Conservation (phyloP, 2,797 vertebrate genomes). For the Erethizon dorsatum region DNA sequence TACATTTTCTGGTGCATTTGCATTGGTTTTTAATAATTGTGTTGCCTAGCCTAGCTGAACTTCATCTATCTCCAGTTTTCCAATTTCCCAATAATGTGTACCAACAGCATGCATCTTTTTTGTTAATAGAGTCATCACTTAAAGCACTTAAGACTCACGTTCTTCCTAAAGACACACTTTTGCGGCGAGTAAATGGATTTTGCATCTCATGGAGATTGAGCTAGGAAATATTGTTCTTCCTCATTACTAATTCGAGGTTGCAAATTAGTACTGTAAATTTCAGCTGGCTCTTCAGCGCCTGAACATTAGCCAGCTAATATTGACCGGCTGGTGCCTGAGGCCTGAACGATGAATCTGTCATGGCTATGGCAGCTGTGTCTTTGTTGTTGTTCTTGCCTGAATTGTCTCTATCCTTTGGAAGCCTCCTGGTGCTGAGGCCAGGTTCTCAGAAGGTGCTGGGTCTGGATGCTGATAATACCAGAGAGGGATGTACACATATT, state of each 20-base stretch:
- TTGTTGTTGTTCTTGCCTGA: neutral
- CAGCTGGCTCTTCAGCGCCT: conserved; percentile 29
- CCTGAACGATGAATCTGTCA: neutral
- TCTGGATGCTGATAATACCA: neutral
- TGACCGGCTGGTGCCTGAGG: neutral
- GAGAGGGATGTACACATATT: neutral
- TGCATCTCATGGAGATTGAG: neutral
- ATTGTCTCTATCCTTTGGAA: neutral
- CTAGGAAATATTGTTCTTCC: neutral
- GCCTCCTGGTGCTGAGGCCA: neutral
- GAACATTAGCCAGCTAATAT: neutral
- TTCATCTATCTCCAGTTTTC: neutral
- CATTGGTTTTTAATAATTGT: neutral
- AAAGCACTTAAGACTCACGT: neutral
- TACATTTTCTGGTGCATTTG: neutral
- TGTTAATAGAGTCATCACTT: neutral
- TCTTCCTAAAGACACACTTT: conserved; percentile 37
- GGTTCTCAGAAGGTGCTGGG: neutral
- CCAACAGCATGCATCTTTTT: neutral
- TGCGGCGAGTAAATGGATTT: conserved; percentile 29
- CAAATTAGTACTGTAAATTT: neutral
- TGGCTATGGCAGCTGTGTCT: neutral
- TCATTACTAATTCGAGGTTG: neutral
- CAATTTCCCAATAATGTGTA: neutral
- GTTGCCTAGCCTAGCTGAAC: neutral